These are phyloP conservation scores for Simalia tracyae DNA, from an alignment of 2,797 vertebrate genomes.

Conservation along the genomic window DNA sequence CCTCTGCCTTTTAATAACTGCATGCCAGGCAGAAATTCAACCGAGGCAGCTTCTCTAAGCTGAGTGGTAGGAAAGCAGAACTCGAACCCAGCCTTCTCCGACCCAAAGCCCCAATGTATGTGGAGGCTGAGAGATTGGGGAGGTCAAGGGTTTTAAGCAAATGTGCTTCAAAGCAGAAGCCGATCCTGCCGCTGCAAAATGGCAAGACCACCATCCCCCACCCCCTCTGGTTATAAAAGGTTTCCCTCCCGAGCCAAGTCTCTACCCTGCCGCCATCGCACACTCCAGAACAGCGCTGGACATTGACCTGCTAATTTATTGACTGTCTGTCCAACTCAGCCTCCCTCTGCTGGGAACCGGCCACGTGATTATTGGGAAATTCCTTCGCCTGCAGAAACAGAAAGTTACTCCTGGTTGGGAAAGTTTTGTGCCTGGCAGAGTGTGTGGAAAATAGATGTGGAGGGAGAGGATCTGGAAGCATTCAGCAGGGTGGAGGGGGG, in stretches of 20 bases:
- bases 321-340: not conserved
- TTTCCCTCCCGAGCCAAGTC: not conserved
- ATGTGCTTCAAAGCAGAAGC: not conserved
- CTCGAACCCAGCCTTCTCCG: not conserved
- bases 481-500: not conserved
- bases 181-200: not conserved
- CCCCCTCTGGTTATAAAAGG: not conserved
- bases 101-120: not conserved
- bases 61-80: not conserved
- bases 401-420: constrained; percentile 5
- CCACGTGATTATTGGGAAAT: constrained; percentile 27
- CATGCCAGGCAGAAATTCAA: not conserved
- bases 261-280: not conserved
- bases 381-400: not conserved
- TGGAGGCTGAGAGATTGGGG: not conserved
- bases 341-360: constrained; percentile 2
- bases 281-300: not conserved
- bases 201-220: not conserved
- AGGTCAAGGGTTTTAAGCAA: not conserved
- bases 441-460: not conserved
- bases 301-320: not conserved
- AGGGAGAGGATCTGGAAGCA: not conserved
- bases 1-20: not conserved
- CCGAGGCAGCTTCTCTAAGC: not conserved
- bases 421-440: not conserved